A percentile compares a stretch with the other conserved stretches of the same genome.
phyloP scores from a whole-genome alignment of 2,797 vertebrate genomes.

The Clarias platycephalus region DNA sequence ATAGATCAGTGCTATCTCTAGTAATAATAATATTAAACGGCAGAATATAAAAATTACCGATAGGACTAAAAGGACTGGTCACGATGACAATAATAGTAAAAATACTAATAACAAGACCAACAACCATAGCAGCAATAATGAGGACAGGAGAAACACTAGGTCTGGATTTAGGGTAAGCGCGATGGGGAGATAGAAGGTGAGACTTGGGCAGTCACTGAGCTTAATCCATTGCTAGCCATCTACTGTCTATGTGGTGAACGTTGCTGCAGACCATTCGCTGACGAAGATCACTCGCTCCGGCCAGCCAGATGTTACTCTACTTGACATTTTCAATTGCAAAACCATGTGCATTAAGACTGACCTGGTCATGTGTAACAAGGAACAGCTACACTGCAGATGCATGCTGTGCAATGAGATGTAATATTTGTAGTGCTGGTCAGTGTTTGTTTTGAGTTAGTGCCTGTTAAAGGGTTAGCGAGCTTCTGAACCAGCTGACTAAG shows the following conservation, averaged over 20 bases:
- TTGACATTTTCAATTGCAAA: not conserved
- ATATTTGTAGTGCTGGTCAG: not conserved
- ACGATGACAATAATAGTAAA: not conserved
- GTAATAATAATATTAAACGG: not conserved
- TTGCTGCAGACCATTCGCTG: not conserved
- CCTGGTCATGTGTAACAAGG: not conserved
- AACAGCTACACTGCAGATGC: not conserved
- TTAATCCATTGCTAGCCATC: not conserved
- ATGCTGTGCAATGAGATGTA: not conserved
- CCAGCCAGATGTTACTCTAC: not conserved
- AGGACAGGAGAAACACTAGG: not conserved
- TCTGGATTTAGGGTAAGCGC: not conserved
- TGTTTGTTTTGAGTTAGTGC: not conserved
- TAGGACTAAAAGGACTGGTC: not conserved
- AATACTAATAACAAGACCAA: not conserved
- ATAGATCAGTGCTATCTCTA: not conserved
- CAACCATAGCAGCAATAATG: not conserved
- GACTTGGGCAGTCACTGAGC: not conserved
- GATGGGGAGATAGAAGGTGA: not conserved
- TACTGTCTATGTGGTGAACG: not conserved
- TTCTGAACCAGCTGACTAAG: constrained; percentile 4
- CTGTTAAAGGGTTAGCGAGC: constrained; percentile 1
- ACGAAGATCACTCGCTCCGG: not conserved
- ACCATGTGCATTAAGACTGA: not conserved
- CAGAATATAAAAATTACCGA: not conserved